Evolutionary conservation across 2,888 invertebrate species (phyloP), one percentile per base, ranked within the genome.

Genomic region (Eristalinus sepulchralis): DNA sequence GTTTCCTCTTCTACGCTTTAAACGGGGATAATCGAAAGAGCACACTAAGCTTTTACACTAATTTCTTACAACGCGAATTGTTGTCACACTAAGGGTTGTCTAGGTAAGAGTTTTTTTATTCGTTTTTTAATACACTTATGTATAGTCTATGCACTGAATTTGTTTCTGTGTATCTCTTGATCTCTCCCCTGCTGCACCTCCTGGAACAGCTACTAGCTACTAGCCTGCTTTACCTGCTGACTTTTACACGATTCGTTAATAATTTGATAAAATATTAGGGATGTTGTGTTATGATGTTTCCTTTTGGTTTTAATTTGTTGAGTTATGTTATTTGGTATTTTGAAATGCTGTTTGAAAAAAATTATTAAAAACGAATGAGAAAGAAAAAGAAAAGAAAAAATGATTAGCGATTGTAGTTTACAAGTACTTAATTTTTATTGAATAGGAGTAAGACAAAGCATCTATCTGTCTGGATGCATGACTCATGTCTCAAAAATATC

Each of bases 261-360:
- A 64, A 72, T 59, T 47, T 59, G 33, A 60, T 79, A 57, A 68
- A 68, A 57, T 80, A 34, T 24, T 68, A 22, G 53, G 33, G 59
- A 73, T 80, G 66, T 80, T 72, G 72, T 60, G n/a, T 24, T 24
- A 22, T 33, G n/a, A 72, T 66, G 36, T 31, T 66, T 55, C 64
- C 47, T 76, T 81, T 62, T 67, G 63, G n/a, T 24, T 75, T 55
- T 59, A 3, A 47, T 75, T 75, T 72, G 47, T 22, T 75, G 62
- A 34, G 36, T 77, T 17, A 59, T 47, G n/a, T 68, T 36, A 31
- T 34, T 39, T 55, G 64, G 59, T 82, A 33, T 11, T 76, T 68
- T 76, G 80, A 33, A 80, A 80, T 68, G 82, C 82, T 82, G 36
- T 70, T 57, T 11, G 31, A 60, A 13, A 62, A 31, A 53, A 39